Evolutionary conservation across 37 sponge, comb jelly and placozoan species (phyloP).

Genomic region (Spongilla lacustris): DNA sequence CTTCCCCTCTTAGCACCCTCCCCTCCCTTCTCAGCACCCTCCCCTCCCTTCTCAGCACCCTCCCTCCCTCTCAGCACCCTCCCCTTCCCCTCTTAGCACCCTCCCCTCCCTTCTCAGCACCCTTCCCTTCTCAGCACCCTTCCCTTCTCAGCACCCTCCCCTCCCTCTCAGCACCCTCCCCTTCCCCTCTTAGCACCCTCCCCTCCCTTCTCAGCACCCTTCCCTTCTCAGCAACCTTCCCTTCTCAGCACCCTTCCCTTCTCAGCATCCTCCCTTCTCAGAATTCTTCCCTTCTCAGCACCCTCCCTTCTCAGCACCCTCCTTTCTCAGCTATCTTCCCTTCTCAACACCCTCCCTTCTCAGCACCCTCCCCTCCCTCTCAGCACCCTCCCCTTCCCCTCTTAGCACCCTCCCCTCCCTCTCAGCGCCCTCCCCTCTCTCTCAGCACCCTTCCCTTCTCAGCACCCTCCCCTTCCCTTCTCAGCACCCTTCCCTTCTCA

Average conservation of each 20-base stretch:
- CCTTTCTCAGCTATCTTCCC: too few species aligned
- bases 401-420: not conserved
- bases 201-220: conserved; percentile 1
- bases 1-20: conserved; percentile 14
- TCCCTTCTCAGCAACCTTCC: not conserved
- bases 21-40: not conserved
- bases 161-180: conserved; percentile 14
- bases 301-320: too few species aligned
- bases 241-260: not conserved
- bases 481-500: not conserved
- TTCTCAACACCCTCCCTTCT: too few species aligned
- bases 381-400: not conserved
- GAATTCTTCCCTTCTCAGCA: not conserved
- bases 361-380: not conserved
- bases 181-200: not conserved
- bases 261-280: not conserved
- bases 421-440: not conserved
- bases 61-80: not conserved
- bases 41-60: not conserved
- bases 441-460: not conserved
- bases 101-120: too few species aligned
- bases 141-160: conserved; percentile 12
- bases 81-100: conserved; percentile 16
- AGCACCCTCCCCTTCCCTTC: not conserved
- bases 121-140: too few species aligned